Evolutionary conservation across 2,888 invertebrate genomes (phyloP).

Genomic region (Trimorus sp.): DNA sequence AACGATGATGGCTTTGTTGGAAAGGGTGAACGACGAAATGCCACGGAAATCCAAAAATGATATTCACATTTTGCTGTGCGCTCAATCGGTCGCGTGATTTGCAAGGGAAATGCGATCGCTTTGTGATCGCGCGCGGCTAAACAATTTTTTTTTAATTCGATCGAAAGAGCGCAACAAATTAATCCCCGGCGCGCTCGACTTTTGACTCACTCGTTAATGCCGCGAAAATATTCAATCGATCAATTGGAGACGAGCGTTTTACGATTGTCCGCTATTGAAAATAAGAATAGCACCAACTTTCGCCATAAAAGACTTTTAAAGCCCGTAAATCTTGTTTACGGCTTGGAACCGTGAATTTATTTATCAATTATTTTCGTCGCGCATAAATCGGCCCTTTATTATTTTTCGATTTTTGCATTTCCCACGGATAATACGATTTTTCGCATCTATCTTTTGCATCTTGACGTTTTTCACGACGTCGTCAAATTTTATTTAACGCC

Average conservation of each 20-base stretch:
- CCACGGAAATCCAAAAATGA: not conserved
- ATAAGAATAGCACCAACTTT: constrained; percentile 46
- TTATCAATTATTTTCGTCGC: constrained; percentile 48
- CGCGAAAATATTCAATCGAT: constrained; percentile 40
- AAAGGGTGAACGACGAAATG: not conserved
- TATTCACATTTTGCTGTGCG: not conserved
- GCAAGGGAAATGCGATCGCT: constrained; percentile 11
- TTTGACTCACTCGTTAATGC: constrained; percentile 23
- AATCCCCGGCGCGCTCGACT: constrained; percentile 1
- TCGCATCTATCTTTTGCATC: not conserved
- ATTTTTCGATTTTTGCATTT: constrained; percentile 27
- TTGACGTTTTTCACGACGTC: not conserved
- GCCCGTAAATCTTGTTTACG: constrained; percentile 45
- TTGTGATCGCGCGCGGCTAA: not conserved
- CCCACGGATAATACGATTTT: no score
- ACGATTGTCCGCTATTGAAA: constrained; percentile 39
- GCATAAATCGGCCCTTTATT: constrained; percentile 30
- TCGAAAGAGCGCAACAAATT: not conserved
- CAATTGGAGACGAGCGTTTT: constrained; percentile 40
- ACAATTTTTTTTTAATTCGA: constrained; percentile 16
- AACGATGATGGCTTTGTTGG: not conserved
- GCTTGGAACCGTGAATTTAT: constrained; percentile 41
- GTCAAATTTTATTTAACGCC: not conserved
- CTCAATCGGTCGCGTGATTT: constrained; percentile 6
- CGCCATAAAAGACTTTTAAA: constrained; percentile 43